These are phyloP conservation scores for Gallinago media DNA, from an alignment of 2,113 vertebrate species.

Conservation along the genomic window DNA sequence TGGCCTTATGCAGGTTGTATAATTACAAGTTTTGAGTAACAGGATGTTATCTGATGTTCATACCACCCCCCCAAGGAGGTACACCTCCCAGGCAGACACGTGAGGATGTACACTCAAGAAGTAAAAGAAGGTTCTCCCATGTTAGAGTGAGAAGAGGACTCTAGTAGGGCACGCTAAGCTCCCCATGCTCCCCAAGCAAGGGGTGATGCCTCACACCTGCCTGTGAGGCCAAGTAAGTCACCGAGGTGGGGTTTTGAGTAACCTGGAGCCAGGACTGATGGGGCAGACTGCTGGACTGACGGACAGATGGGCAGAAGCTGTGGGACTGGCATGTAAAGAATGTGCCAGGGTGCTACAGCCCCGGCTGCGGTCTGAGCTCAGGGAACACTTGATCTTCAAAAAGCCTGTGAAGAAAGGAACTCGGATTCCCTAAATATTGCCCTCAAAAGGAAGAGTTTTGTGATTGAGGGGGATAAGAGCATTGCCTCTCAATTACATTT, in stretches of 20 bases:
- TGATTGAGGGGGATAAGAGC: background rate
- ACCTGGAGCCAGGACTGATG: background rate
- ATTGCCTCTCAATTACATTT: background rate
- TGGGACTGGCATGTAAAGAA: background rate
- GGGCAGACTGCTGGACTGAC: background rate
- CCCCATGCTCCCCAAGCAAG: background rate
- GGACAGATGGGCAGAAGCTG: background rate
- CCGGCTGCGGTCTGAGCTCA: background rate
- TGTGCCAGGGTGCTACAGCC: background rate
- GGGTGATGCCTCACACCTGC: background rate
- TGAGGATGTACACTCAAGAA: background rate
- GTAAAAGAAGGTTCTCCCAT: background rate
- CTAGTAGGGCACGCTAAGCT: background rate
- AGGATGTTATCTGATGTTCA: background rate
- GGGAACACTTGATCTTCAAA: background rate
- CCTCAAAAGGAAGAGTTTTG: background rate
- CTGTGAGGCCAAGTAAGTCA: accelerated
- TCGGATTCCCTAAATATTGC: background rate
- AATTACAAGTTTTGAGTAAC: background rate
- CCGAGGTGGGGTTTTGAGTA: background rate
- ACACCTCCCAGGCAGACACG: background rate
- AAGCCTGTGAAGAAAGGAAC: background rate
- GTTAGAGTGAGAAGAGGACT: background rate
- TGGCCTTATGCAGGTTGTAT: background rate
- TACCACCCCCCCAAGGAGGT: background rate